These are phyloP conservation scores for Cantharis nigra DNA, from an alignment of 2,888 invertebrate species.

Conservation along the genomic window DNA sequence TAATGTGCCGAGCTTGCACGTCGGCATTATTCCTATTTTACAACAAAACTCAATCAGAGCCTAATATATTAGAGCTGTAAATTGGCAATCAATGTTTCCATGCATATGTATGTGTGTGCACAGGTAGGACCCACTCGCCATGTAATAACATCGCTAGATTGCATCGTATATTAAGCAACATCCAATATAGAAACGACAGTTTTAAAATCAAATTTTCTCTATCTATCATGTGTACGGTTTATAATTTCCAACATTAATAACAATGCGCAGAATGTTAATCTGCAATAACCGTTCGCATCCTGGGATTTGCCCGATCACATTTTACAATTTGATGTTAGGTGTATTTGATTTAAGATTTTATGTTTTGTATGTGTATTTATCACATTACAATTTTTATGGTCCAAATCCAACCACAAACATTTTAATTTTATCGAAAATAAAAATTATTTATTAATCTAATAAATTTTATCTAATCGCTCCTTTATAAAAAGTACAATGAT, in stretches of 20 bases:
- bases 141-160: slow-evolving; percentile 57
- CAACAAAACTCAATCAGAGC: slow-evolving; percentile 59
- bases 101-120: slow-evolving; percentile 55
- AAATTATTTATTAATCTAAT: not conserved
- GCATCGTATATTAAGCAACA: slow-evolving; percentile 58
- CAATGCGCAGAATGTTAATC: slow-evolving; percentile 57
- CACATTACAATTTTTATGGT: not conserved
- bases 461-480: not conserved
- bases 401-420: not conserved
- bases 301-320: slow-evolving; percentile 48
- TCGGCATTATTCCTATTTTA: slow-evolving; percentile 59
- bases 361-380: slow-evolving; percentile 30
- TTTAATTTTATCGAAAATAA: not conserved
- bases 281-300: slow-evolving; percentile 56
- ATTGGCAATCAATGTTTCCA: slow-evolving; percentile 60
- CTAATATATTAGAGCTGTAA: slow-evolving; percentile 60
- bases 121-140: slow-evolving; percentile 42
- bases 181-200: slow-evolving; percentile 53
- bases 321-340: slow-evolving; percentile 43
- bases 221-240: slow-evolving; percentile 56
- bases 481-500: not conserved
- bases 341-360: slow-evolving; percentile 50
- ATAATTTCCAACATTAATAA: slow-evolving; percentile 57
- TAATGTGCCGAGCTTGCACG: slow-evolving; percentile 56
- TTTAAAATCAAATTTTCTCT: slow-evolving; percentile 59